A percentile compares a stretch with the other conserved stretches of the same genome.
phyloP scores from a whole-genome alignment of 2,113 vertebrate species.

The Sarotherodon lohbergeri region DNA sequence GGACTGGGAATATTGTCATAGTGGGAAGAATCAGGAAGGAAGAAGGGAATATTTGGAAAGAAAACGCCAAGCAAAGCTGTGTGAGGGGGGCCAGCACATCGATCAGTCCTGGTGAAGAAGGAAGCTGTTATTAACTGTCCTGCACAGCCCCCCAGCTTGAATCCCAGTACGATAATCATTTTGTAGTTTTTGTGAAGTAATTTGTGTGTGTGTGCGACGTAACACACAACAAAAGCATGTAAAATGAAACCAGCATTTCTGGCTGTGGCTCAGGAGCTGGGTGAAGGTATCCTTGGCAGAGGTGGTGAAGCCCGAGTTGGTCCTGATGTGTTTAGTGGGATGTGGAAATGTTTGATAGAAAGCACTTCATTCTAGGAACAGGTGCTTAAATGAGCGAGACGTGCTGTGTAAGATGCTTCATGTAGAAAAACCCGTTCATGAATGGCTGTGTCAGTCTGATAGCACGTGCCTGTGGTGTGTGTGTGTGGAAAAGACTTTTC shows the following conservation, averaged over 20 bases:
- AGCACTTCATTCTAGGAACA: not conserved
- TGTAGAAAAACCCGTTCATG: not conserved
- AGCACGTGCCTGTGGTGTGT: not conserved
- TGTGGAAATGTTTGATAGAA: not conserved
- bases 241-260: not conserved
- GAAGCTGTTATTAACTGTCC: not conserved
- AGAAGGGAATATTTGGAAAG: not conserved
- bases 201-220: not conserved
- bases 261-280: not conserved
- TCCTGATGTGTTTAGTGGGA: not conserved
- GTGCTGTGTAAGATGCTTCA: not conserved
- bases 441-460: not conserved
- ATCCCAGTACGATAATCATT: not conserved
- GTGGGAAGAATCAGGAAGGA: not conserved
- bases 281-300: not conserved
- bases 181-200: not conserved
- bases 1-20: not conserved
- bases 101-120: not conserved
- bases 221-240: not conserved
- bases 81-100: not conserved
- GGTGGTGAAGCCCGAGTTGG: rapidly evolving
- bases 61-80: not conserved
- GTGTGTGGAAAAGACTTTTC: not conserved
- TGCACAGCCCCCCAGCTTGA: no score
- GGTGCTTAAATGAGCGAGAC: not conserved